These are phyloP conservation scores for Philotrypesis tridentata DNA, from an alignment of 1,140 invertebrate genomes.

Conservation along the genomic window DNA sequence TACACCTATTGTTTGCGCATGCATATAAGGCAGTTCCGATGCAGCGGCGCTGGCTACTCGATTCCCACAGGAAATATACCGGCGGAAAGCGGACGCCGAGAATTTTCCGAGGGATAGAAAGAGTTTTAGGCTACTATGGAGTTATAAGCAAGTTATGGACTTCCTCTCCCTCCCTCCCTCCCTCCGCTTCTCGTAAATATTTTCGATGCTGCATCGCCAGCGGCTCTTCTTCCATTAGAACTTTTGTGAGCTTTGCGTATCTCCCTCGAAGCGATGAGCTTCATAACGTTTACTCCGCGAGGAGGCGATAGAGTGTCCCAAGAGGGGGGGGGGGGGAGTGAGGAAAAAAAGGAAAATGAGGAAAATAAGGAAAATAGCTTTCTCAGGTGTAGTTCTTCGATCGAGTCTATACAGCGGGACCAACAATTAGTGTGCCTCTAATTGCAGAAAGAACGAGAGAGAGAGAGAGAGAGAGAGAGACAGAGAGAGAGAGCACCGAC, in stretches of 20 bases:
- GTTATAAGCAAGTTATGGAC: background rate
- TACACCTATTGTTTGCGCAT: background rate
- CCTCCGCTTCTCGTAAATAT: background rate
- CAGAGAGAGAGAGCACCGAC: too few species aligned
- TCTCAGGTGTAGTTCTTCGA: background rate
- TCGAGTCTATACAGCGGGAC: background rate
- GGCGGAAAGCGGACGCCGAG: background rate
- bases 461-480: too few species aligned
- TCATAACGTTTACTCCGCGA: background rate
- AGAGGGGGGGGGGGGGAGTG: too few species aligned
- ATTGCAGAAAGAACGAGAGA: background rate
- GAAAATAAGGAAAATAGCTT: background rate
- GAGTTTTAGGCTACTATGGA: background rate
- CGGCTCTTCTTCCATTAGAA: background rate
- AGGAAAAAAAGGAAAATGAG: too few species aligned
- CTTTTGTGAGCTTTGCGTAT: background rate
- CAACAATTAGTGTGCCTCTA: conserved; percentile 9
- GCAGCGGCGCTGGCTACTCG: background rate
- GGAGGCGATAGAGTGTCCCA: background rate
- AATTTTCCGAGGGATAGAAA: background rate
- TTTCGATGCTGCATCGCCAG: background rate
- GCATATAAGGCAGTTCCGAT: background rate
- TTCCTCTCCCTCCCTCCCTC: background rate
- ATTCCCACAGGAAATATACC: background rate
- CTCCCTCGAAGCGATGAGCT: background rate